Conservation (phyloP, 2,113 vertebrate species). For the Gymnorhina tibicen region DNA sequence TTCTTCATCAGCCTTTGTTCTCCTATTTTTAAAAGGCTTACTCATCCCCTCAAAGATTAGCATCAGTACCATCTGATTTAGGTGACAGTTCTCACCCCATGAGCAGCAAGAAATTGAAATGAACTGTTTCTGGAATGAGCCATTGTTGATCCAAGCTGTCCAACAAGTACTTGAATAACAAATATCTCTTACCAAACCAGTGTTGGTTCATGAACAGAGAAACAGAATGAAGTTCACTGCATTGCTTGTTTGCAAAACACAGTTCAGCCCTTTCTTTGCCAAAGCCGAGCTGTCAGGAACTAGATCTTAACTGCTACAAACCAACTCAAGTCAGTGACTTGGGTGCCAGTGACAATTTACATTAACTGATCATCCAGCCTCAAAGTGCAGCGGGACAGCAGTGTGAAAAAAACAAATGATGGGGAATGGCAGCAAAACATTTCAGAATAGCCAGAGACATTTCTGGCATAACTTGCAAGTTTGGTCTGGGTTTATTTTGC, state of each 20-base stretch:
- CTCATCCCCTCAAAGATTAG: conserved; percentile 39
- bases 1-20: conserved; percentile 42
- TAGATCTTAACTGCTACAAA: conserved; percentile 21
- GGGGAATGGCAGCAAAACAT: neutral
- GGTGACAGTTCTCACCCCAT: conserved; percentile 56
- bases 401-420: neutral
- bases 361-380: neutral
- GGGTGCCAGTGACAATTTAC: neutral
- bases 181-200: conserved; percentile 51
- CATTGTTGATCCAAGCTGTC: conserved; percentile 55
- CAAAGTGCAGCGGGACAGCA: neutral
- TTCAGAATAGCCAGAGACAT: neutral
- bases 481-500: neutral
- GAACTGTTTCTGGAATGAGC: conserved; percentile 59
- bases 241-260: conserved; percentile 52
- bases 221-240: conserved; percentile 39
- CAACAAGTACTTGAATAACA: conserved; percentile 61
- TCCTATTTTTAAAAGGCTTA: conserved; percentile 55
- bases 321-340: neutral
- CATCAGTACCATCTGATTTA: conserved; percentile 54
- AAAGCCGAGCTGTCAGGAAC: neutral
- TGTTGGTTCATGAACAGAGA: conserved; percentile 48
- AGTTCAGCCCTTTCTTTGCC: conserved; percentile 30
- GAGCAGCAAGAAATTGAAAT: conserved; percentile 50
- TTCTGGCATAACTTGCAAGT: neutral